These are phyloP conservation scores for Bovichtus variegatus DNA, from an alignment of 2,797 vertebrate genomes.

Conservation along the genomic window DNA sequence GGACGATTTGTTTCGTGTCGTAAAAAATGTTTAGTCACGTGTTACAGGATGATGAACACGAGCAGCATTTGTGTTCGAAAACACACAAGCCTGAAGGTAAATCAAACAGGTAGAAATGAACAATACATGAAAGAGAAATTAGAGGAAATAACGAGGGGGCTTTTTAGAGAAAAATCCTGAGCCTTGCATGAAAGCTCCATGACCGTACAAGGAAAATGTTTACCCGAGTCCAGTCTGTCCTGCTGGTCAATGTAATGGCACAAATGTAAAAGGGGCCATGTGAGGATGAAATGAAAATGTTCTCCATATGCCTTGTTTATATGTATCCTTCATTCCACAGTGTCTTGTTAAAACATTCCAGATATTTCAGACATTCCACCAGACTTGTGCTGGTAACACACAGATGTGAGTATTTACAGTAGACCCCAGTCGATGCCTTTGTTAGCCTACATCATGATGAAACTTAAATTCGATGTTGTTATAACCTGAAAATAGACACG, in stretches of 20 bases:
- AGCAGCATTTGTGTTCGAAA: constrained; percentile 9
- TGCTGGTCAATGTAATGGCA: constrained; percentile 42
- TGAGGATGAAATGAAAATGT: constrained; percentile 8
- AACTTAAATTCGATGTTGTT: constrained; percentile 35
- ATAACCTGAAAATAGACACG: constrained; percentile 15
- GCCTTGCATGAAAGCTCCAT: neutral
- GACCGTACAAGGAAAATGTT: neutral
- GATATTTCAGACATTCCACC: constrained; percentile 85
- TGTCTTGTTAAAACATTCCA: constrained; percentile 85
- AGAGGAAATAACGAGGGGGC: neutral
- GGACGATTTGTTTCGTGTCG: constrained; percentile 60
- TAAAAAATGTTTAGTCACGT: constrained; percentile 29
- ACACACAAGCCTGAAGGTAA: constrained; percentile 7
- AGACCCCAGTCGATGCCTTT: constrained; percentile 46
- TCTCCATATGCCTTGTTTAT: constrained; percentile 46
- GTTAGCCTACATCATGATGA: constrained; percentile 32
- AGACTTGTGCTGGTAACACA: constrained; percentile 58
- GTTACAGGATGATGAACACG: constrained; percentile 3
- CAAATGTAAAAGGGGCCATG: constrained; percentile 33
- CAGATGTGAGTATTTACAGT: constrained; percentile 40
- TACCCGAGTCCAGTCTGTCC: constrained; percentile 15
- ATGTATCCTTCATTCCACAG: constrained; percentile 55
- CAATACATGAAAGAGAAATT: neutral
- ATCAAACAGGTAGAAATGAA: constrained; percentile 7
- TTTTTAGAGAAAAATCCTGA: neutral